phyloP scores from a whole-genome alignment of 1,140 invertebrate species.

The Drosophila auraria region DNA sequence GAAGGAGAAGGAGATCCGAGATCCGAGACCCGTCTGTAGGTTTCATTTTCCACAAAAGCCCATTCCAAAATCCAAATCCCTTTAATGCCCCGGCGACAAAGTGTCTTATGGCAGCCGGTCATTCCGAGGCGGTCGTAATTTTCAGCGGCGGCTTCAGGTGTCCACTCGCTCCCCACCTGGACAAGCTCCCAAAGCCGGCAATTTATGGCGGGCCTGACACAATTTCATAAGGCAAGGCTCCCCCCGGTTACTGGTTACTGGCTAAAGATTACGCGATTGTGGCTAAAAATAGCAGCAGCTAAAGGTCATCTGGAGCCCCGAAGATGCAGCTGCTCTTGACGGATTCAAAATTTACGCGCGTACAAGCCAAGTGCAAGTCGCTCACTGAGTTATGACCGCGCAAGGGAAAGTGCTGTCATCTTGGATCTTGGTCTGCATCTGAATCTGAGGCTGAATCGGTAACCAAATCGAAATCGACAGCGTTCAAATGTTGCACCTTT shows the following conservation, averaged over 20 bases:
- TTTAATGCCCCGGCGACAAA: constrained; percentile 54
- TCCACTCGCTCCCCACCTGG: constrained; percentile 34
- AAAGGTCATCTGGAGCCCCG: constrained; percentile 37
- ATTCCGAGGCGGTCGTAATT: constrained; percentile 42
- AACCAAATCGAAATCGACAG: constrained; percentile 32
- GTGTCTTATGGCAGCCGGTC: constrained; percentile 44
- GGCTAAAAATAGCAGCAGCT: constrained; percentile 66
- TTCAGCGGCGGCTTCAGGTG: constrained; percentile 61
- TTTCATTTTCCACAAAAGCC: constrained; percentile 39
- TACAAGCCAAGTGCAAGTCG: constrained; percentile 58
- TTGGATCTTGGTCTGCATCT: constrained; percentile 15
- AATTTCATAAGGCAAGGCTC: constrained; percentile 74
- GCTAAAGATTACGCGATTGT: constrained; percentile 67
- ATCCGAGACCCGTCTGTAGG: constrained; percentile 24
- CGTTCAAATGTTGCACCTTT: constrained; percentile 33
- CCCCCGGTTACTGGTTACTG: constrained; percentile 10
- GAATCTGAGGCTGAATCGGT: constrained; percentile 17
- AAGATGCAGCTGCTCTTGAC: constrained; percentile 39
- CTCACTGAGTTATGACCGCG: constrained; percentile 57
- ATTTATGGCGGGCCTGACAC: constrained; percentile 78
- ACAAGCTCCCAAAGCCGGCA: constrained; percentile 68
- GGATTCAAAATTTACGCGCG: constrained; percentile 50
- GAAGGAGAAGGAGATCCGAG: constrained; percentile 10
- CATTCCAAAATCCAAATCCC: constrained; percentile 48
- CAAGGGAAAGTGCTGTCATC: constrained; percentile 60